phyloP scores from a whole-genome alignment of 2,113 vertebrate species.

The Sula dactylatra region DNA sequence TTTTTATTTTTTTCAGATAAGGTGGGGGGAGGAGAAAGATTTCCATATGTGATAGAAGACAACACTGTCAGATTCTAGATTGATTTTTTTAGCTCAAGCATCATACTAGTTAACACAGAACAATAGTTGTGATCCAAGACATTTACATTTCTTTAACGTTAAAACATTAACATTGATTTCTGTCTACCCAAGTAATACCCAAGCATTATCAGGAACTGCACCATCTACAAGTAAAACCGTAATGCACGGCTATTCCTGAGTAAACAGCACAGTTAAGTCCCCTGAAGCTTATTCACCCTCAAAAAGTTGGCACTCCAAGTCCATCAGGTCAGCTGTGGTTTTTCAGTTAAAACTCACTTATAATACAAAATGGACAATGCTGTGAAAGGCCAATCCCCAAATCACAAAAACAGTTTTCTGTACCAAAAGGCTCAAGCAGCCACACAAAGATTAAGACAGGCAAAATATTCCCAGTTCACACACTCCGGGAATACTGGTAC shows the following conservation, averaged over 20 bases:
- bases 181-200: background rate
- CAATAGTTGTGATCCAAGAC: background rate
- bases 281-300: background rate
- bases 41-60: background rate
- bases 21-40: background rate
- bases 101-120: background rate
- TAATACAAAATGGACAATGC: background rate
- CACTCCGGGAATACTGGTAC: background rate
- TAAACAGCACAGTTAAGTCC: background rate
- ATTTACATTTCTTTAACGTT: background rate
- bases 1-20: background rate
- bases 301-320: background rate
- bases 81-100: background rate
- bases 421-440: background rate
- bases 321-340: background rate
- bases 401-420: background rate
- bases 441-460: background rate
- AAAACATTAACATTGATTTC: background rate
- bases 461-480: background rate
- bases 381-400: background rate
- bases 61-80: background rate
- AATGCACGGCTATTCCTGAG: background rate
- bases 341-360: background rate
- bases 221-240: background rate
- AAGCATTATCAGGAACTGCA: background rate